Evolutionary conservation across 2,888 invertebrate species (phyloP).

Genomic region (Idaea aversata): DNA sequence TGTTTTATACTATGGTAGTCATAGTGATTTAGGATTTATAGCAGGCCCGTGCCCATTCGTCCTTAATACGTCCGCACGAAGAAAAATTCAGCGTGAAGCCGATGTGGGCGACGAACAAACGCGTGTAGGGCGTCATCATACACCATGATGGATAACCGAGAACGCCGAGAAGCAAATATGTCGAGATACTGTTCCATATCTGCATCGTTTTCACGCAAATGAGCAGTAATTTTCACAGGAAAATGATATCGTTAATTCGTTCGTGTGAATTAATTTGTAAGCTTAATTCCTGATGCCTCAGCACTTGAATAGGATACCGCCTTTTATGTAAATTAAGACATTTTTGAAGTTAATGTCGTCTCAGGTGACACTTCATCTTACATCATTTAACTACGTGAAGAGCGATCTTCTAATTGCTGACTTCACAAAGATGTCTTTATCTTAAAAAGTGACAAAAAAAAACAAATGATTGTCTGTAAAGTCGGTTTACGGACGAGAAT

Average conservation of each 20-base stretch:
- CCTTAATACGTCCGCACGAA: constrained; percentile 13
- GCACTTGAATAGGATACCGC: neutral
- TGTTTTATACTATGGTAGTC: neutral
- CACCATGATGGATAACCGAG: constrained; percentile 25
- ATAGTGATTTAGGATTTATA: no score
- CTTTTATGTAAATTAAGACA: neutral
- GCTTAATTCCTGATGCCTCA: neutral
- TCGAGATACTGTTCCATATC: constrained; percentile 25
- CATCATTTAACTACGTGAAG: neutral
- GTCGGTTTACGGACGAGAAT: no score
- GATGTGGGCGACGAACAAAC: constrained; percentile 28
- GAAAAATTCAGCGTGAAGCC: constrained; percentile 11
- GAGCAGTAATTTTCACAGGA: constrained; percentile 17
- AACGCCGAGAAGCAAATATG: constrained; percentile 18
- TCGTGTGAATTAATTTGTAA: neutral
- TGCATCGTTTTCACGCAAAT: constrained; percentile 21
- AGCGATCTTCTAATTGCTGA: neutral
- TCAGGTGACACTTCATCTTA: neutral
- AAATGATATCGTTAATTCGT: constrained; percentile 3
- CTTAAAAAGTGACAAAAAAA: no score
- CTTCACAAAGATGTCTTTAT: neutral
- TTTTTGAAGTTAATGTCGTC: neutral
- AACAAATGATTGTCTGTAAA: no score
- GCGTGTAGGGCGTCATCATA: constrained; percentile 20
- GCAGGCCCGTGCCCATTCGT: constrained; percentile 1